Base-by-base conservation (phyloP, 1,140 invertebrate species). In the Latrodectus geometricus region DNA sequence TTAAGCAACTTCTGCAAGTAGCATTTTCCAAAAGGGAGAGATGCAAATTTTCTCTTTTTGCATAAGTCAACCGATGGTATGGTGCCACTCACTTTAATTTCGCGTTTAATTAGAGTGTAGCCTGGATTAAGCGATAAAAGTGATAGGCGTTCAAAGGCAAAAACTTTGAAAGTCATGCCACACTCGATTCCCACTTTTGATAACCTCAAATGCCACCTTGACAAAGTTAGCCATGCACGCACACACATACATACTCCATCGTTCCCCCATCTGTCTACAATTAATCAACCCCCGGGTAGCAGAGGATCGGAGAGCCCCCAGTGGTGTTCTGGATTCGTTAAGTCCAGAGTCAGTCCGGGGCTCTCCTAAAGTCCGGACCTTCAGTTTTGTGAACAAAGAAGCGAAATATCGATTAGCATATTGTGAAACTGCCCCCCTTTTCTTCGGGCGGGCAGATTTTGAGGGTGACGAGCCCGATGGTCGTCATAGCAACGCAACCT, bases 331-430 rank as follows among this genome's bases (percentile, higher is more conserved):
- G 35, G 35, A 35, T 35, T 35, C 35, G 35, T 35, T 35, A 35
- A 35, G 35, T 35, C 35, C 35, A 35, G 35, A 35, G 35, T 35
- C 35, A 35, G 35, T 35, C 35, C 35, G 35, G 35, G 35, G 35
- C 35, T 35, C 35, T 35, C 35, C 35, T 8, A 61, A 61, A 17
- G 11, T 61, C 54, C 17, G 17, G 54, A 61, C 11, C 54, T 61
- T 61, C 3, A 11, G 54, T 61, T 61, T 54, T 52, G 8, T 52
- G 54, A 82, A 72, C 68, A 82, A 82, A 82, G 80, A 76, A 76
- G n/a, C 8, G 54, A 21, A 73, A 73, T 82, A 82, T 82, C 80
- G 80, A 82, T 82, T 82, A 82, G 80, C 80, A 82, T 82, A 82
- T 82, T 82, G 80, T 74, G 80, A 82, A 82, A 72, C 2, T 61